phyloP scores from a whole-genome alignment of 2,113 vertebrate genomes.

The Sclerurus mexicanus region DNA sequence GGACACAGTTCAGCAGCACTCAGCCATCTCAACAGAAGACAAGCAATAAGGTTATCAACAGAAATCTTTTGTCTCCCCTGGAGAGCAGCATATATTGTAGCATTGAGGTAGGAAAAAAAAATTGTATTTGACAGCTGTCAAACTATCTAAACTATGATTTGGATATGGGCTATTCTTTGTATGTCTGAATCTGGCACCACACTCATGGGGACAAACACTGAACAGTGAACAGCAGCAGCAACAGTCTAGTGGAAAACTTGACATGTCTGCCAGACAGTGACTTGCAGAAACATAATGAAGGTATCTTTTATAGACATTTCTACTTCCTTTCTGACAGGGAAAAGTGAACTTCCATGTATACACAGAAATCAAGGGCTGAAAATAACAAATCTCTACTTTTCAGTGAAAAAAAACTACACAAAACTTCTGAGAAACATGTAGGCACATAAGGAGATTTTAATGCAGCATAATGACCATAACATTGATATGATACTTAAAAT shows the following conservation, averaged over 20 bases:
- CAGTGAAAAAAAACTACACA: background rate
- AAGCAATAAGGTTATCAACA: constrained; percentile 29
- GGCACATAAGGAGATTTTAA: background rate
- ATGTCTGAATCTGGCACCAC: background rate
- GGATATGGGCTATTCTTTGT: background rate
- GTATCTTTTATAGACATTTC: background rate
- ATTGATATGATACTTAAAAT: background rate
- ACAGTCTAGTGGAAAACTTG: background rate
- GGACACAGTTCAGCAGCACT: constrained; percentile 39
- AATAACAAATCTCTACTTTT: background rate
- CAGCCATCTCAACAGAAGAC: constrained; percentile 27
- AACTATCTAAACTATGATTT: constrained; percentile 28
- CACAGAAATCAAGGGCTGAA: background rate
- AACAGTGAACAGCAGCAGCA: background rate
- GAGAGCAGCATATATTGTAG: constrained; percentile 1
- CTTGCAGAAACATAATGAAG: background rate
- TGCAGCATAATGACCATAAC: background rate
- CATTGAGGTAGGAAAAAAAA: background rate
- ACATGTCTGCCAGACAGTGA: background rate
- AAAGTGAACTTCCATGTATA: background rate
- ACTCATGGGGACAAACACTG: background rate
- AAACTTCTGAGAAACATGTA: background rate
- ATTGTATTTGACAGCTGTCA: constrained; percentile 55
- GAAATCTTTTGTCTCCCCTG: constrained; percentile 28
- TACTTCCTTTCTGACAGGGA: background rate